Evolutionary conservation across 2,113 vertebrate species (phyloP).

Genomic region (Pholis gunnellus): DNA sequence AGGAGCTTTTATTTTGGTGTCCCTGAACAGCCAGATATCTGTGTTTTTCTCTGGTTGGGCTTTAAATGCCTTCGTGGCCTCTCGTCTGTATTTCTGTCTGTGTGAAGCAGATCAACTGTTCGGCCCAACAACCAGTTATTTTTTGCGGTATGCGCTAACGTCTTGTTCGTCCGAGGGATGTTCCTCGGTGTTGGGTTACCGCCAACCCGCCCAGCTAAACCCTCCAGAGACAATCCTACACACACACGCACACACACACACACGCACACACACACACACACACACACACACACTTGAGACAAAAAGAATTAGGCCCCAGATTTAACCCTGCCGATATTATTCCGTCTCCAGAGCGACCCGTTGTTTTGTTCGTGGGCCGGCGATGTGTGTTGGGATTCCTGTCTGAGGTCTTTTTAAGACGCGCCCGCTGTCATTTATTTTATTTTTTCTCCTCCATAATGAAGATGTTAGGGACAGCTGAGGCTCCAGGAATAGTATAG

Average conservation of each 20-base stretch:
- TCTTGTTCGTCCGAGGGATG: constrained; percentile 69
- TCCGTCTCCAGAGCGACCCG: constrained; percentile 48
- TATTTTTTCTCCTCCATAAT: constrained; percentile 43
- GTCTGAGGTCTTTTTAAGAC: constrained; percentile 57
- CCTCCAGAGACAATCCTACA: constrained; percentile 49
- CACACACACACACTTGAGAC: constrained; percentile 26
- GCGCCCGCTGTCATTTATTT: constrained; percentile 28
- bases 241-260: not conserved
- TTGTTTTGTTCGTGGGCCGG: constrained; percentile 46
- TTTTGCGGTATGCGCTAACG: constrained; percentile 59
- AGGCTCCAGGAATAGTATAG: constrained; percentile 68
- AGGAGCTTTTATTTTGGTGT: not conserved
- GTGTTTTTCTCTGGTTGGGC: too few species aligned
- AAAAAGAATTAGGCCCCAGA: constrained; percentile 46
- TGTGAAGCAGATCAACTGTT: constrained; percentile 11
- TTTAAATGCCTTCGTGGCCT: not conserved
- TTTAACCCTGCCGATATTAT: constrained; percentile 52
- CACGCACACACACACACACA: too few species aligned
- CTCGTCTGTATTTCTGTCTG: not conserved
- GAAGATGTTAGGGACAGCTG: constrained; percentile 71
- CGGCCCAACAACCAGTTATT: constrained; percentile 57
- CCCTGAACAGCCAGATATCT: not conserved
- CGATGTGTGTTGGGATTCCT: constrained; percentile 47
- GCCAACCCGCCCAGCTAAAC: not conserved
- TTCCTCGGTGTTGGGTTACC: constrained; percentile 75